A percentile compares a stretch with the other conserved stretches of the same genome.
Conservation (phyloP, 2,888 invertebrate genomes). For the Cryptophagus acutangulus region DNA sequence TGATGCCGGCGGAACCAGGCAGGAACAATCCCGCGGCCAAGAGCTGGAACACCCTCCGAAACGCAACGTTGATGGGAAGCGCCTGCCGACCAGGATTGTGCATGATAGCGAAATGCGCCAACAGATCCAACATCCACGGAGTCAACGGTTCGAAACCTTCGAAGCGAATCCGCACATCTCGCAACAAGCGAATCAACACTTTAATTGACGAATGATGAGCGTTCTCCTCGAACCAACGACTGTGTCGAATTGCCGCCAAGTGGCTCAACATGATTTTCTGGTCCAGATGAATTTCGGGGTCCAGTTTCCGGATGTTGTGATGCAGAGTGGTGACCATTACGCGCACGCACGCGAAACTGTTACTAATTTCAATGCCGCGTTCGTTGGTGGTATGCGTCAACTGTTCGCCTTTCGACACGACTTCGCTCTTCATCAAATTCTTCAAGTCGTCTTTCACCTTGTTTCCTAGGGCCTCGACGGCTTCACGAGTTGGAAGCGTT, state of each 20-base stretch:
- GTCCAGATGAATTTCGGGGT: conserved; percentile 76
- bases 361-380: conserved; percentile 84
- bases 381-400: conserved; percentile 58
- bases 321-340: conserved; percentile 92
- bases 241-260: conserved; percentile 89
- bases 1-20: conserved; percentile 87
- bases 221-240: conserved; percentile 97
- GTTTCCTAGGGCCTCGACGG: conserved; percentile 85
- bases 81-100: conserved; percentile 93
- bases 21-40: conserved; percentile 91
- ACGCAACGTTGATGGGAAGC: conserved; percentile 86
- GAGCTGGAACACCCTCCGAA: conserved; percentile 83
- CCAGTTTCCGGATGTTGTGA: conserved; percentile 88
- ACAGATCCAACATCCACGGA: conserved; percentile 94
- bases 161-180: conserved; percentile 86
- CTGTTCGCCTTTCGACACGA: conserved; percentile 58
- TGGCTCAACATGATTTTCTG: conserved; percentile 80
- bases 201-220: conserved; percentile 96
- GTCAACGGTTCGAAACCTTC: conserved; percentile 85
- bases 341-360: conserved; percentile 78
- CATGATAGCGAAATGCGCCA: conserved; percentile 95
- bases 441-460: conserved; percentile 86
- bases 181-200: conserved; percentile 82
- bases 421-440: conserved; percentile 60
- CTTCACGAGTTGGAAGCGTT: conserved; percentile 92